Conservation (phyloP, 2,113 vertebrate genomes). For the Apteryx mantelli region DNA sequence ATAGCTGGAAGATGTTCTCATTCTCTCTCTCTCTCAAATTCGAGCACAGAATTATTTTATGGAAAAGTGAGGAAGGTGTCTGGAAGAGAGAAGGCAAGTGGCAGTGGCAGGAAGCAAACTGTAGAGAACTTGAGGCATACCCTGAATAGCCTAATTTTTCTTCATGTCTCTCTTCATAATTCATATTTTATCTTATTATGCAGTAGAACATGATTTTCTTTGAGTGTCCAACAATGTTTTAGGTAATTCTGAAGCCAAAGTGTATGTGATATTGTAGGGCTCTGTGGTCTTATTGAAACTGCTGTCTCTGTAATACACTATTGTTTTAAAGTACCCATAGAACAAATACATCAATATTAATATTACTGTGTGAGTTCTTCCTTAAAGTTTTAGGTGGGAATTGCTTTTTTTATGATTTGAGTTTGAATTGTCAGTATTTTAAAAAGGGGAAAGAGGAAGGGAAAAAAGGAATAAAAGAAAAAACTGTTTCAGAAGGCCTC, state of each 20-base stretch:
- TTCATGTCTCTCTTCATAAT: not conserved
- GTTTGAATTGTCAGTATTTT: slow-evolving; percentile 8
- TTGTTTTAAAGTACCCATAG: slow-evolving; percentile 36
- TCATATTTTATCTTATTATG: slow-evolving; percentile 11
- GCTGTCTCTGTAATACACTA: slow-evolving; percentile 1
- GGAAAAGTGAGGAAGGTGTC: not conserved
- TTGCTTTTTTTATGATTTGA: not conserved
- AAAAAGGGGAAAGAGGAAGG: not conserved
- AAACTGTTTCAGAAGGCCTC: not conserved
- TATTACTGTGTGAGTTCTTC: slow-evolving; percentile 26
- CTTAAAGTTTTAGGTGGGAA: not conserved
- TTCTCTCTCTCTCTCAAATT: not conserved
- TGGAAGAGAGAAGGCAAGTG: not conserved
- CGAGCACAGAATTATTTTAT: not conserved
- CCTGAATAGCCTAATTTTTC: not conserved
- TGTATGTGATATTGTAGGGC: slow-evolving; percentile 21
- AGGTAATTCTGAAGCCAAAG: slow-evolving; percentile 55
- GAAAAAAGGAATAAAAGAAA: not conserved
- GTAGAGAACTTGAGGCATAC: not conserved
- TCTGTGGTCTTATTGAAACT: slow-evolving; percentile 22
- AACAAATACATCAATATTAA: slow-evolving; percentile 16
- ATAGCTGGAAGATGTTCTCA: not conserved
- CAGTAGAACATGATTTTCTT: slow-evolving; percentile 50
- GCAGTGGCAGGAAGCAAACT: not conserved
- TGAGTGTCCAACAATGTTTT: slow-evolving; percentile 4